phyloP scores from a whole-genome alignment of 2,888 invertebrate species.

The Epirrhoe tristata region DNA sequence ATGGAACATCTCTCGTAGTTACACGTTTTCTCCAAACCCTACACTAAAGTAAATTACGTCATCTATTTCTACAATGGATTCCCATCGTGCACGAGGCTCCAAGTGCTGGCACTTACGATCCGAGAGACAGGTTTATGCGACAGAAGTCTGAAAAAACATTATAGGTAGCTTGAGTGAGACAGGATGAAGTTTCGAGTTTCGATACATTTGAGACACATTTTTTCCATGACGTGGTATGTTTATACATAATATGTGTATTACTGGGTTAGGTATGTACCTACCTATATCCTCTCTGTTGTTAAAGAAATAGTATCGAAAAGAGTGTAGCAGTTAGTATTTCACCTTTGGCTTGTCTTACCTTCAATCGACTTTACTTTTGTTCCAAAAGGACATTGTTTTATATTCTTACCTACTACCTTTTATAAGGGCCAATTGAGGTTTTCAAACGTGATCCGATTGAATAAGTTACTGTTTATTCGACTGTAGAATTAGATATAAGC shows the following conservation, averaged over 20 bases:
- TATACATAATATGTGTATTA: too few relatives aligned
- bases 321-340: neutral
- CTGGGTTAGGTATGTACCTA: constrained; percentile 50
- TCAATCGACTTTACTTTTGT: neutral
- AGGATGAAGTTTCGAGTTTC: constrained; percentile 36
- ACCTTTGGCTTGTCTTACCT: neutral
- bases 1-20: constrained; percentile 44
- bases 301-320: constrained; percentile 42
- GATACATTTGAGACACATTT: constrained; percentile 27
- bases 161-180: constrained; percentile 38
- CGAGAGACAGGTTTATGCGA: constrained; percentile 60
- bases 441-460: constrained; percentile 12
- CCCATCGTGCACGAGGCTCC: constrained; percentile 52
- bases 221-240: constrained; percentile 57
- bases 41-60: constrained; percentile 58
- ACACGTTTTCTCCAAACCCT: constrained; percentile 49
- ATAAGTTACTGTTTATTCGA: neutral
- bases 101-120: constrained; percentile 49
- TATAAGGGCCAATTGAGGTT: constrained; percentile 15
- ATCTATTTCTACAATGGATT: constrained; percentile 69
- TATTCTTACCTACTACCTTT: constrained; percentile 18
- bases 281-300: constrained; percentile 46
- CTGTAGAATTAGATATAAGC: constrained; percentile 12
- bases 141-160: constrained; percentile 44
- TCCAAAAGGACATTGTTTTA: constrained; percentile 18